These are phyloP conservation scores for Agelaius tricolor DNA, from an alignment of 2,113 vertebrate species.

Conservation along the genomic window DNA sequence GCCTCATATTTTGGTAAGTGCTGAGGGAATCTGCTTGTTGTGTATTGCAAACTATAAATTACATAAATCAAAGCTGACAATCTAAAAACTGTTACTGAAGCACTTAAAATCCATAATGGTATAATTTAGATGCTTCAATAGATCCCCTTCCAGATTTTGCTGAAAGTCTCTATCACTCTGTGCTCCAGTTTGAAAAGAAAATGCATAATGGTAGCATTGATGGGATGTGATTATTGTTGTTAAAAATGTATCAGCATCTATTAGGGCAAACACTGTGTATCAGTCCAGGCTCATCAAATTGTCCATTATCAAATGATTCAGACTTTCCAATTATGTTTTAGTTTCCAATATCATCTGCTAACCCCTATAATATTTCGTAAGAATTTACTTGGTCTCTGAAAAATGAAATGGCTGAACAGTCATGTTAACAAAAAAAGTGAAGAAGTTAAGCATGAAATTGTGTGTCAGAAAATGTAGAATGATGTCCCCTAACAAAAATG, in stretches of 20 bases:
- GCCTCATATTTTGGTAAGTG: not conserved
- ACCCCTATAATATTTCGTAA: not conserved
- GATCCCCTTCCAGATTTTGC: not conserved
- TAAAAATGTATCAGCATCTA: not conserved
- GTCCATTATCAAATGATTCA: not conserved
- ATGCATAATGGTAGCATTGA: not conserved
- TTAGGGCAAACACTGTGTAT: not conserved
- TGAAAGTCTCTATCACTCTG: not conserved
- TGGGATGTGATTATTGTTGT: slow-evolving; percentile 2
- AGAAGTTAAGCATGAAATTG: not conserved
- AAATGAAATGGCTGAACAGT: not conserved
- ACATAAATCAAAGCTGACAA: not conserved
- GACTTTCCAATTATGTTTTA: not conserved
- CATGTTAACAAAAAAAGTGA: not conserved
- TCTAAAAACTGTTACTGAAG: not conserved
- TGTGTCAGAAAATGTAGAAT: not conserved
- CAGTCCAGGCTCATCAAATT: not conserved
- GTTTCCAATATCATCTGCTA: not conserved
- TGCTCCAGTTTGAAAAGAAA: not conserved
- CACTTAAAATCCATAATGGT: slow-evolving; percentile 15
- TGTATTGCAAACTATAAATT: not conserved
- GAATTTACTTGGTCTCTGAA: not conserved
- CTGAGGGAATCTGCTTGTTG: not conserved
- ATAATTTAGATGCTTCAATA: not conserved
- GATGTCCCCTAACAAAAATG: not conserved